Evolutionary conservation across 2,797 vertebrate species (phyloP), one percentile per base, ranked within the genome.

Genomic region (Pteronotus mesoamericanus): DNA sequence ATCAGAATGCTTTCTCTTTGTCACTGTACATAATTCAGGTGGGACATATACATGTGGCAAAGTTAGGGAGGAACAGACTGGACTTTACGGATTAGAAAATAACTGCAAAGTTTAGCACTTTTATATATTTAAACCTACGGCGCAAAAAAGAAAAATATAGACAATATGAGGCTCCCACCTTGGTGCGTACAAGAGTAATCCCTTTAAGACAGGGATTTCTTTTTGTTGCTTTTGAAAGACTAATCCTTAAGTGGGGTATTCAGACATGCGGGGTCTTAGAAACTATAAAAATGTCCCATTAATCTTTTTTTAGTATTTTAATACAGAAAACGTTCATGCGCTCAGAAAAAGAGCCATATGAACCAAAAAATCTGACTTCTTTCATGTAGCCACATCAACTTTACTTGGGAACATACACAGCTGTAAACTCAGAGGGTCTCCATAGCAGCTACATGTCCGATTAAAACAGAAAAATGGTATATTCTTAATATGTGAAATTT

Each of bases 401-500:
- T 42, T 59, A 64, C 39, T 61, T 37, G 42, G 71, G 48, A 79
- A 74, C 44, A 61, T n/a, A 26, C 61, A 66, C 69, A 26, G 86
- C 1, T 88, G 6, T 21, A 86, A 88, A 79, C 11, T 42, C 34
- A 84, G n/a, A 68, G 12, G 19, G 19, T 66, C 77, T 44, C 71
- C 6, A 78, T 14, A 42, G 51, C 3, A 46, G 21, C 74, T 48
- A 61, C 0, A 5, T 64, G 24, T 88, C 61, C 72, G 48, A 84
- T n/a, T 71, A 86, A 90, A 96, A 71, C 1, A 80, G 8, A 78
- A 91, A 88, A 93, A 80, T 42, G 8, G 59, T 34, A 88, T 6
- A 69, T 80, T 86, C 68, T 91, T 75, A 78, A 37, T 48, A 29
- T 77, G 39, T 66, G 69, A 39, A 92, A 92, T 88, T 78, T 94